Evolutionary conservation across 2,888 invertebrate genomes (phyloP), one percentile per base, ranked within the genome.

Genomic region (Ctenicera cuprea): DNA sequence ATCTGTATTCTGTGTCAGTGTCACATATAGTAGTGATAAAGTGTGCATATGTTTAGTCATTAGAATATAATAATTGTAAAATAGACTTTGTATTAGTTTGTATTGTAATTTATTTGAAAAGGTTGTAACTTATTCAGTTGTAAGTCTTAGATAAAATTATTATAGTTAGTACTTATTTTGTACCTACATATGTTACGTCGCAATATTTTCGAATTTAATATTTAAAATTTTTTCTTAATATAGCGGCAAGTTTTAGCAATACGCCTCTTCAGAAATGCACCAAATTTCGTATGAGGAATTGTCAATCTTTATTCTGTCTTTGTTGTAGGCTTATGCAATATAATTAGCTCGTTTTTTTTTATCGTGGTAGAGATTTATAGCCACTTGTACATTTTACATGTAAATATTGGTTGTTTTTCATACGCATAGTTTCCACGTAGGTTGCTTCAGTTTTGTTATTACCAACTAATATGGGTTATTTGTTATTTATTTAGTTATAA

Each of bases 321-420:
- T 59, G 38, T 59, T 59, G 59, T 59, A 41, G 41, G 59, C 59
- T 59, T 59, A 59, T 45, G 62, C 41, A 45, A 45, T 62, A 22
- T 45, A 62, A 45, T 62, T 62, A 59, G 38, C 30, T 62, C 22
- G 14, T 45, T 62, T 62, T 45, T 62, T 62, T 62, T 62, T 45
- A 45, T 62, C 30, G 18, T 62, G 11, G 62, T 62, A 64, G 33
- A 62, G 71, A 69, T 70, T 74, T 78, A 73, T 78, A 74, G 79
- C 79, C 81, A 82, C 80, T 80, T 86, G 85, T 86, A 85, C 81
- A 85, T 86, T 85, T 80, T 81, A 77, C 77, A 80, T 83, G 82
- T 83, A 82, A 83, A 82, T 83, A 83, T 78, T 77, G 80, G 80
- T 82, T 80, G 71, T 80, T 76, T 70, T 76, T 74, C 73, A 54